These are phyloP conservation scores for Protonibea diacanthus DNA, from an alignment of 2,797 vertebrate genomes.

Conservation along the genomic window DNA sequence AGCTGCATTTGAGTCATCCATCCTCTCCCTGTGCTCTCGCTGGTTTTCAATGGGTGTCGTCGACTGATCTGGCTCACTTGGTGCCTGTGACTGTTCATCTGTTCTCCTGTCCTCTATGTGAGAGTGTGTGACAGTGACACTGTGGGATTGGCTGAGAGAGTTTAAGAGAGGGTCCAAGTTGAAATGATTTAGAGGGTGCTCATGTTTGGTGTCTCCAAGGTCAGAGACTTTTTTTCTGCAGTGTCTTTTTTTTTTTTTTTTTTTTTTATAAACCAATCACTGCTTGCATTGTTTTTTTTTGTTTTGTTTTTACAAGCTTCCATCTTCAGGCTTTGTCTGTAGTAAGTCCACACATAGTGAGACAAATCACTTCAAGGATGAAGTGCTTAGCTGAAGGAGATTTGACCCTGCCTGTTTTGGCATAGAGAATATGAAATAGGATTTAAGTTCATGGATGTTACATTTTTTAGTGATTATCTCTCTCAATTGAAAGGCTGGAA, in stretches of 20 bases:
- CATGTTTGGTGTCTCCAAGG: constrained; percentile 1
- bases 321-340: constrained; percentile 4
- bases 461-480: not conserved
- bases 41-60: constrained; percentile 61
- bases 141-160: constrained; percentile 18
- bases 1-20: constrained; percentile 83
- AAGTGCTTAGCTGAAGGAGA: not conserved
- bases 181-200: constrained; percentile 34
- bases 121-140: constrained; percentile 7
- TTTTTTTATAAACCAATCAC: constrained; percentile 11
- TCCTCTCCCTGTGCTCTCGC: constrained; percentile 54
- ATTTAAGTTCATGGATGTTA: not conserved
- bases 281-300: not conserved
- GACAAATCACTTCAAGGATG: not conserved
- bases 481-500: not conserved
- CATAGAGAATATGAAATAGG: not conserved
- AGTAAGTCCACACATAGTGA: constrained; percentile 8
- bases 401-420: not conserved
- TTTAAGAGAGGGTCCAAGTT: constrained; percentile 23
- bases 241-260: not conserved
- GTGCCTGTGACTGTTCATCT: constrained; percentile 46
- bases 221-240: not conserved
- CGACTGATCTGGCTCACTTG: constrained; percentile 53
- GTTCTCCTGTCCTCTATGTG: constrained; percentile 19
- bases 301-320: too few species aligned